Conservation (phyloP, 2,113 vertebrate genomes). For the Oncorhynchus tshawytscha region DNA sequence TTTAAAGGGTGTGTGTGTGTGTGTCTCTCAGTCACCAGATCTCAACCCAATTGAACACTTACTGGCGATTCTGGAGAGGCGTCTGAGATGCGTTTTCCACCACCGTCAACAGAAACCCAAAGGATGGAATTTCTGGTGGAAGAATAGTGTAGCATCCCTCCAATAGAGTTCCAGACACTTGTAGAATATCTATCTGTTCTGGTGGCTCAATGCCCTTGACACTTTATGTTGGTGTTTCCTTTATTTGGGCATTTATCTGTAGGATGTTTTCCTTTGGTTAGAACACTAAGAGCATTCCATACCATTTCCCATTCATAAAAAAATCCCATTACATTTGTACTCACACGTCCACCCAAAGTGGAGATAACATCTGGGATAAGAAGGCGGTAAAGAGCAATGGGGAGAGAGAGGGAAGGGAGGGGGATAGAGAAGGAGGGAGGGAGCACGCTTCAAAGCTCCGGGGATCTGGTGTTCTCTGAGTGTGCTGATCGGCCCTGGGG, state of each 20-base stretch:
- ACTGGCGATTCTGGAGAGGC: too few species aligned
- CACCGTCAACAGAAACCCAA: too few species aligned
- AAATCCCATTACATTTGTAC: conserved; percentile 39
- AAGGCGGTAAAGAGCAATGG: conserved; percentile 43
- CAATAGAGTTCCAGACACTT: too few species aligned
- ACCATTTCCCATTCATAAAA: conserved; percentile 45
- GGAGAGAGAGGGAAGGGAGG: neutral
- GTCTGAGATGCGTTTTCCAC: too few species aligned
- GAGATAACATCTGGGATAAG: conserved; percentile 69
- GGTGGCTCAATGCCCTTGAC: too few species aligned
- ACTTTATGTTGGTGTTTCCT: too few species aligned
- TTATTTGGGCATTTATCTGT: conserved; percentile 11
- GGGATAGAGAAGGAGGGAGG: conserved; percentile 18
- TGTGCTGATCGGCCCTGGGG: conserved; percentile 55
- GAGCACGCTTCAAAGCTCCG: conserved; percentile 44
- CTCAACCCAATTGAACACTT: too few species aligned
- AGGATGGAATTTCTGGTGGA: too few species aligned
- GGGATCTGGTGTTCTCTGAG: conserved; percentile 40
- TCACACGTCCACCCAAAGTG: conserved; percentile 59
- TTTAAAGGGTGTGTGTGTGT: too few species aligned
- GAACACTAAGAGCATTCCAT: conserved; percentile 40
- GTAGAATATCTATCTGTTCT: too few species aligned
- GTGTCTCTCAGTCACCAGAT: too few species aligned
- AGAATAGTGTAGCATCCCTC: too few species aligned
- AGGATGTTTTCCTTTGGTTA: conserved; percentile 9